phyloP scores from a whole-genome alignment of 2,113 vertebrate genomes.

The Choloepus hoffmanni region DNA sequence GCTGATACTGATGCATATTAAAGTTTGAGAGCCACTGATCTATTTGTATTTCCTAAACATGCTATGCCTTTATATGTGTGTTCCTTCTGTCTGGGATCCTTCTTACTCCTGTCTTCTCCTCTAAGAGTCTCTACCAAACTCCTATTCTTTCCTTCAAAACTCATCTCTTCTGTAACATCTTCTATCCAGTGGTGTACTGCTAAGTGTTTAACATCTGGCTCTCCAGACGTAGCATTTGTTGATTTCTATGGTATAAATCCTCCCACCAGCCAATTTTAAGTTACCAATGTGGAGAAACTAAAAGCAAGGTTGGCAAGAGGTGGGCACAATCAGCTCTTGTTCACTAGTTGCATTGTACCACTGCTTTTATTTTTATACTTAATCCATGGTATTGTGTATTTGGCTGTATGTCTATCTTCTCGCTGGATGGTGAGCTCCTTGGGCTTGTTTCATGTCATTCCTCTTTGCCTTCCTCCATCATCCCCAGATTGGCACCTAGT shows the following conservation, averaged over 20 bases:
- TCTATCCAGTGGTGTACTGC: background rate
- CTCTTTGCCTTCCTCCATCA: background rate
- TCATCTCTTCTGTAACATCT: background rate
- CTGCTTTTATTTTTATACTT: background rate
- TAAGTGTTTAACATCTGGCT: background rate
- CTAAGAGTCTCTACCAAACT: background rate
- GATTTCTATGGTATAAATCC: background rate
- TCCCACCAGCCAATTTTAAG: background rate
- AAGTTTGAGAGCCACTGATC: background rate
- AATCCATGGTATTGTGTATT: background rate
- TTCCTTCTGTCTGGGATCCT: background rate
- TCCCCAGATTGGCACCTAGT: background rate
- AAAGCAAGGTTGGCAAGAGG: background rate
- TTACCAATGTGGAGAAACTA: background rate
- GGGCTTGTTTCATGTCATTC: background rate
- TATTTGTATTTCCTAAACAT: background rate
- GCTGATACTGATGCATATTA: background rate
- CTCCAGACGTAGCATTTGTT: background rate
- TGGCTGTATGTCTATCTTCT: background rate
- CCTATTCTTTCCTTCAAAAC: background rate
- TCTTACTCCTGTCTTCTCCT: background rate
- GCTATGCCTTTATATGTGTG: fast-evolving
- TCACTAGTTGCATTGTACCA: too few species aligned
- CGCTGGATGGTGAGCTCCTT: background rate
- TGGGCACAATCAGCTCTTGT: background rate